Percentiles rank a stretch among this genome's conserved stretches.
Evolutionary conservation across 2,888 invertebrate species (phyloP).

Genomic region (Tanytarsus gracilentus): DNA sequence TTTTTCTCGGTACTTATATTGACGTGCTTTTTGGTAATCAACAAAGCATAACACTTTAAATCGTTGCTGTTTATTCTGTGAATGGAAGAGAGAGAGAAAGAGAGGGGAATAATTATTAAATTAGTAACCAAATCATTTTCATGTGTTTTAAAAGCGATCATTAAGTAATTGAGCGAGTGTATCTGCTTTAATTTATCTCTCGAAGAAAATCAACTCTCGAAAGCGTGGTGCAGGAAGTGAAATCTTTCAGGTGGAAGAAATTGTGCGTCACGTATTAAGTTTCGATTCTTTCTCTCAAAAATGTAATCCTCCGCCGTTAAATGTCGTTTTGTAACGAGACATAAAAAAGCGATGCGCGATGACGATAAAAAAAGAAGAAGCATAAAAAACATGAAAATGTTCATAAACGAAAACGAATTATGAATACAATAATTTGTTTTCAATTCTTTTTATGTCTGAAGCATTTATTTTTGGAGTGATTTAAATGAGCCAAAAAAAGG

Average conservation of each 20-base stretch:
- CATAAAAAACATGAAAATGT: too few species aligned
- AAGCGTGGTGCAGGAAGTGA: background rate
- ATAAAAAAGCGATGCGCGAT: too few species aligned
- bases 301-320: too few species aligned
- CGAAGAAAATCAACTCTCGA: background rate
- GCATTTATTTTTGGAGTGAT: too few species aligned
- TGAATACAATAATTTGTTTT: constrained; percentile 22
- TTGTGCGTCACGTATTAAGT: too few species aligned
- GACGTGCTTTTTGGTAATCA: background rate
- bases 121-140: constrained; percentile 8
- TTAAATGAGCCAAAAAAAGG: constrained; percentile 3
- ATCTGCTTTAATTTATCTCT: constrained; percentile 9
- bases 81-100: background rate
- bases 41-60: constrained; percentile 4
- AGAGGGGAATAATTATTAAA: constrained; percentile 19
- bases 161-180: constrained; percentile 21
- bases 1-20: background rate
- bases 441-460: too few species aligned
- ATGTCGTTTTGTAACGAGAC: too few species aligned
- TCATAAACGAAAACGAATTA: constrained; percentile 17
- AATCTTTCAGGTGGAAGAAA: background rate
- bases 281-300: too few species aligned
- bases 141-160: constrained; percentile 8
- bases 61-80: background rate
- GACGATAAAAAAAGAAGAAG: too few species aligned